Conservation (phyloP, 2,797 vertebrate genomes). For the Hoplostethus atlanticus region DNA sequence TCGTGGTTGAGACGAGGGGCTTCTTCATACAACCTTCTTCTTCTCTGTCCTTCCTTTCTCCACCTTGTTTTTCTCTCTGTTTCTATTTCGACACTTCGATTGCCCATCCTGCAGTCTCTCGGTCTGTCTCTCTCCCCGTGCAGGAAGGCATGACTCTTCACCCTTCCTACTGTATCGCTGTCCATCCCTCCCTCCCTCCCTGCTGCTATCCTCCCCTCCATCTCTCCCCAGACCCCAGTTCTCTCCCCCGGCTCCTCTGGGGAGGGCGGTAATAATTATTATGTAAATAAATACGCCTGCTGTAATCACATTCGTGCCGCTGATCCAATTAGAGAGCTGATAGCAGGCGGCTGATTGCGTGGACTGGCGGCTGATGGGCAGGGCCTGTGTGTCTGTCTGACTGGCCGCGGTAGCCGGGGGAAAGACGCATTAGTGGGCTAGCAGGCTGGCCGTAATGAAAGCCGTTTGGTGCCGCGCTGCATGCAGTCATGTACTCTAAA, state of each 20-base stretch:
- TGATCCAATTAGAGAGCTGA: slow-evolving; percentile 88
- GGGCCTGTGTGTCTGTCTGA: slow-evolving; percentile 81
- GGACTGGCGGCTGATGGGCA: slow-evolving; percentile 85
- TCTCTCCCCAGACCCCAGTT: slow-evolving; percentile 62
- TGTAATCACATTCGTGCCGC: slow-evolving; percentile 89
- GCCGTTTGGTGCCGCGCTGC: slow-evolving; percentile 66
- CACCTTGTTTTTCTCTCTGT: neutral
- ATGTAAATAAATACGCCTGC: slow-evolving; percentile 91
- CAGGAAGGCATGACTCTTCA: slow-evolving; percentile 65
- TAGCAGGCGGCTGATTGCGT: slow-evolving; percentile 81
- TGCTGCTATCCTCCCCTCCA: slow-evolving; percentile 61
- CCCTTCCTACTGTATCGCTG: slow-evolving; percentile 55
- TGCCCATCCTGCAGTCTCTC: slow-evolving; percentile 14
- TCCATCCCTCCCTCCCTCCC: slow-evolving; percentile 26
- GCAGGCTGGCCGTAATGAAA: slow-evolving; percentile 67
- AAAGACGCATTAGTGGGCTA: slow-evolving; percentile 64
- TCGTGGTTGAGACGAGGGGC: neutral
- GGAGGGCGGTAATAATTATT: slow-evolving; percentile 89
- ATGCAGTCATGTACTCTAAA: slow-evolving; percentile 75
- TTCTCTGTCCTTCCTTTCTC: neutral
- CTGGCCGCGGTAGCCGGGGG: slow-evolving; percentile 49
- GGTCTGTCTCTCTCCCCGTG: slow-evolving; percentile 36
- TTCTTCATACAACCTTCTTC: neutral
- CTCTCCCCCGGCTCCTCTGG: slow-evolving; percentile 76
- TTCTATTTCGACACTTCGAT: slow-evolving; percentile 15